Percentiles rank a stretch among this genome's conserved stretches.
Evolutionary conservation across 2,888 invertebrate species (phyloP).

Genomic region (Sialis lutaria): DNA sequence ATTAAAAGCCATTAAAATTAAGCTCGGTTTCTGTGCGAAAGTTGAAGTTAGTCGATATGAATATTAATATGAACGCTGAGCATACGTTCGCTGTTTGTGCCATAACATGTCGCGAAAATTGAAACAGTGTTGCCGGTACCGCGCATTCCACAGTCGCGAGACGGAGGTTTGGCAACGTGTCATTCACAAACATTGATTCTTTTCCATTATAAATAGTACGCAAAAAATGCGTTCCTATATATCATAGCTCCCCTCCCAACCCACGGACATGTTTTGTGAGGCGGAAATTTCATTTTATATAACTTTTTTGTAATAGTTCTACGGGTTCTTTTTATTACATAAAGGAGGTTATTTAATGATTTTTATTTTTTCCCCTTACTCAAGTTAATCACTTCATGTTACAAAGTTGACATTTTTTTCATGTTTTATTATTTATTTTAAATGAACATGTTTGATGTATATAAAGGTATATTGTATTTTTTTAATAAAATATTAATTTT

Average conservation of each 20-base stretch:
- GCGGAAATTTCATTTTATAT: slow-evolving; percentile 29
- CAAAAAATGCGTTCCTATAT: slow-evolving; percentile 30
- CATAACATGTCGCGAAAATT: background rate
- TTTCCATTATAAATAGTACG: slow-evolving; percentile 29
- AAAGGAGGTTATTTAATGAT: slow-evolving; percentile 23
- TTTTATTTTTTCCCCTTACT: slow-evolving; percentile 21
- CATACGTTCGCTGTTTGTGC: background rate
- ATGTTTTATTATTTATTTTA: no score
- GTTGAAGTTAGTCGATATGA: background rate
- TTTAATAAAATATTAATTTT: no score
- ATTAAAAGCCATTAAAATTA: background rate
- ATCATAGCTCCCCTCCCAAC: slow-evolving; percentile 18
- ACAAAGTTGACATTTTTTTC: no score
- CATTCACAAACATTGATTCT: slow-evolving; percentile 26
- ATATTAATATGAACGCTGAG: background rate
- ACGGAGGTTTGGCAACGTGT: slow-evolving; percentile 14
- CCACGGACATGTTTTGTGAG: slow-evolving; percentile 26
- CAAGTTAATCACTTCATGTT: slow-evolving; percentile 4
- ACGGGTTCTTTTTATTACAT: background rate
- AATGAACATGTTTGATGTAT: no score
- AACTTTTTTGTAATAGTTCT: slow-evolving; percentile 1
- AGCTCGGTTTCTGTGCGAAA: background rate
- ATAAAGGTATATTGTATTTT: no score
- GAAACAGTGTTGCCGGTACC: slow-evolving; percentile 4
- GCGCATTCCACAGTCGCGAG: slow-evolving; percentile 7